Conservation (phyloP, 30 jellyfish, hydroid and myxozoan genomes). For the Turritopsis dohrnii region DNA sequence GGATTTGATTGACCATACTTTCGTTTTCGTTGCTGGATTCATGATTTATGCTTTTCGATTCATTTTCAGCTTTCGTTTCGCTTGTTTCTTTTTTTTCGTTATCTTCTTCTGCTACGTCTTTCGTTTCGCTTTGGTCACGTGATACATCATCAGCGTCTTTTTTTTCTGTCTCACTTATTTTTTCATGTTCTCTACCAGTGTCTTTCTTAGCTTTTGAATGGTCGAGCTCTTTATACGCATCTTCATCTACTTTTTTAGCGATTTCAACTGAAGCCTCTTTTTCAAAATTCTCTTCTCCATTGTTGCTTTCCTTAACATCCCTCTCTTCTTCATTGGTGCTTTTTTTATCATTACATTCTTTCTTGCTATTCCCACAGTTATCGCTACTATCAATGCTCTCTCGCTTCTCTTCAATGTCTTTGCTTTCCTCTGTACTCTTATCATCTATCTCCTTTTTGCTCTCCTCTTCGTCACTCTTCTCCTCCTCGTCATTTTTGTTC, state of each 20-base stretch:
- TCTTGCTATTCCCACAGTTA: neutral
- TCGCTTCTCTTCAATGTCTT: neutral
- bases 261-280: neutral
- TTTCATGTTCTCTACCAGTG: neutral
- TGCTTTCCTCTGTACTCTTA: neutral
- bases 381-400: neutral
- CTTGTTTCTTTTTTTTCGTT: slow-evolving; percentile 10
- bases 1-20: neutral
- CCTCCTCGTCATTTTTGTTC: neutral
- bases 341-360: neutral
- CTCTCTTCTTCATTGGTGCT: neutral
- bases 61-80: neutral
- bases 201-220: neutral
- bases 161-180: neutral
- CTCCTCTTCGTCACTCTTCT: neutral
- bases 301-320: neutral
- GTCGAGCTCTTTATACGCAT: neutral
- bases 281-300: neutral
- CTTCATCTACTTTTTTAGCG: neutral
- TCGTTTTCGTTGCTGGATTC: neutral
- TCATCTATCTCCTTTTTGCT: neutral
- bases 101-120: neutral
- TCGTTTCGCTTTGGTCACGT: neutral
- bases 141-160: neutral
- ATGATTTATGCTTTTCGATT: neutral